phyloP scores from a whole-genome alignment of 2,113 vertebrate species.

The Collichthys lucidus region DNA sequence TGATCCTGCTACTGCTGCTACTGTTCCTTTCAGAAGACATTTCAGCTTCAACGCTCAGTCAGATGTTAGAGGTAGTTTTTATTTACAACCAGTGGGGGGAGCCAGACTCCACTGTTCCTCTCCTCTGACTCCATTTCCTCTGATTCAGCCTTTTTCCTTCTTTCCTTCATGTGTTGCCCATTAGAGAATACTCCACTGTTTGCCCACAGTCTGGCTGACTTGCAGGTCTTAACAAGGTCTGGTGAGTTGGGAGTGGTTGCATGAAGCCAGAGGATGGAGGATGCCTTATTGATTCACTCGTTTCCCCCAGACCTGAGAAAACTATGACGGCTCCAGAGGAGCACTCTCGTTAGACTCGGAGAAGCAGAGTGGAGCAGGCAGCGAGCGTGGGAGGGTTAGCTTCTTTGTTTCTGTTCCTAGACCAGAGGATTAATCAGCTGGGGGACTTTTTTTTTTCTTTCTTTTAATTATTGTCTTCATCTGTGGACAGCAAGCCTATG shows the following conservation, averaged over 20 bases:
- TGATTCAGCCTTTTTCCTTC: slow-evolving; percentile 38
- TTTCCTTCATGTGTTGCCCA: not conserved
- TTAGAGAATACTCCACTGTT: slow-evolving; percentile 16
- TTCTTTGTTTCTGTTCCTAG: slow-evolving; percentile 17
- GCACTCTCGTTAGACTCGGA: not conserved
- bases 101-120: slow-evolving; percentile 38
- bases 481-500: slow-evolving; percentile 40
- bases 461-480: slow-evolving; percentile 77
- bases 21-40: slow-evolving; percentile 41
- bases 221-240: slow-evolving; percentile 25
- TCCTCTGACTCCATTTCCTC: slow-evolving; percentile 13
- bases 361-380: not conserved
- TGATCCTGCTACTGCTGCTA: slow-evolving; percentile 83
- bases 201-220: slow-evolving; percentile 22
- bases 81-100: slow-evolving; percentile 51
- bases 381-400: not conserved
- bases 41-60: not conserved
- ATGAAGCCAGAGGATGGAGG: slow-evolving; percentile 25
- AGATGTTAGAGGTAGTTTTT: not conserved
- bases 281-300: slow-evolving; percentile 46
- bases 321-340: slow-evolving; percentile 4
- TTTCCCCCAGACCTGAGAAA: slow-evolving; percentile 20
- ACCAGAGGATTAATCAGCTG: slow-evolving; percentile 24
- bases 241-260: slow-evolving; percentile 5
- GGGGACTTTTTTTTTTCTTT: slow-evolving; percentile 63